Conservation (phyloP, 2,888 invertebrate species). For the Rotaria magnacalcarata region DNA sequence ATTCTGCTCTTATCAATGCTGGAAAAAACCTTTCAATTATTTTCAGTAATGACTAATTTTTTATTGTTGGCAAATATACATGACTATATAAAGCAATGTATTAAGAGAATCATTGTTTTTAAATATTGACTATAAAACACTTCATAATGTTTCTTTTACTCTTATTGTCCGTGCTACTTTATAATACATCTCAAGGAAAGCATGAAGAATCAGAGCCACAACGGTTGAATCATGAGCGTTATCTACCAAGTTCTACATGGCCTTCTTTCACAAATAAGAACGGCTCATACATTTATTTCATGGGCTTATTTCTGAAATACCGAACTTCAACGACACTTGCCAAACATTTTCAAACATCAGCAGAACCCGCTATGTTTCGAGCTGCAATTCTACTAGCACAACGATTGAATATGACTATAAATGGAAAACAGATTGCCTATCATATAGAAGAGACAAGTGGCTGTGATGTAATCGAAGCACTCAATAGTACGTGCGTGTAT, state of each 20-base stretch:
- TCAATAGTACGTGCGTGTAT: neutral
- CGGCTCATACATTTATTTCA: neutral
- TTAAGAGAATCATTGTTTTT: no score
- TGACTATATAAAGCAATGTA: no score
- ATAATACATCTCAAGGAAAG: no score
- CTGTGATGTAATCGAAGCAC: neutral
- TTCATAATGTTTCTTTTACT: no score
- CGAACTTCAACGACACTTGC: neutral
- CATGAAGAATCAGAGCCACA: no score
- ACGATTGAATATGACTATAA: neutral
- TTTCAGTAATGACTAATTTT: no score
- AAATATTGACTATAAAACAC: no score
- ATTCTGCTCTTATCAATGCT: no score
- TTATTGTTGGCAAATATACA: no score
- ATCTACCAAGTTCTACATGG: neutral
- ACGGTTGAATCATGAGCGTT: no score
- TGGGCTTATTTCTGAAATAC: neutral
- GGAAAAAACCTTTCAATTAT: no score
- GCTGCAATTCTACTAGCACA: neutral
- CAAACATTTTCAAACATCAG: neutral
- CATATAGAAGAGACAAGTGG: neutral
- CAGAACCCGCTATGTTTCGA: neutral
- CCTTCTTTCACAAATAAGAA: neutral
- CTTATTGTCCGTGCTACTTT: no score
- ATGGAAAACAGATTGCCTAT: neutral